Evolutionary conservation across 2,888 invertebrate species (phyloP), one percentile per base, ranked within the genome.

Genomic region (Dyspetes luteomarginatus): DNA sequence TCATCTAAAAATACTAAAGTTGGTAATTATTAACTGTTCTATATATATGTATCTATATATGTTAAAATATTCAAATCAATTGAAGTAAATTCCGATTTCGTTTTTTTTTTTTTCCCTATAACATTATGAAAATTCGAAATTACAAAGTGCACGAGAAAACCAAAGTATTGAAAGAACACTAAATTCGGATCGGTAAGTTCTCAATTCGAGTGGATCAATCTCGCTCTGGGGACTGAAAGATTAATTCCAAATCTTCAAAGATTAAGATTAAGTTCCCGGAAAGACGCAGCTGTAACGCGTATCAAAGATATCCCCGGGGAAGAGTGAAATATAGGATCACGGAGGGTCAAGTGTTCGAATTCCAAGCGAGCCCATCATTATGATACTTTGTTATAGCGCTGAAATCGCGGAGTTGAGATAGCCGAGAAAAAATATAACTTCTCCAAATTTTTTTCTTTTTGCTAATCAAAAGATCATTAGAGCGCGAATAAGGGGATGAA

Each of bases 331-430:
- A 26, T 19, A 48, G 48, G 17, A 48, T 48, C 19, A 43, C 36
- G 50, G 41, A 26, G 50, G 67, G 28, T 36, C 36, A 9, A 3
- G 36, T 22, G 60, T 15, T 71, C 48, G 36, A 71, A 62, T 72
- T 52, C 30, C 41, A 52, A 52, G 50, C 36, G 15, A 36, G 36
- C 19, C 4, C 3, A 26, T 30, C 68, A 76, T 68, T 60, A 50
- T 55, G 30, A 56, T 56, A 72, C 28, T 48, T 58, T 48, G 58
- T 76, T 64, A 36, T 28, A 5, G 0, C n/a, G 60, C 19, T 55
- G 24, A 24, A 68, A 68, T 52, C 60, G 9, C 43, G 19, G 43
- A 43, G 12, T 24, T 28, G 0, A 50, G 15, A 9, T 15, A 30
- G 17, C n/a, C 26, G 55, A 26, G n/a, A n/a, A 15, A 26, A 56